A percentile compares a stretch with the other conserved stretches of the same genome.
phyloP scores from a whole-genome alignment of 1,140 invertebrate genomes.

The Colletes latitarsis region DNA sequence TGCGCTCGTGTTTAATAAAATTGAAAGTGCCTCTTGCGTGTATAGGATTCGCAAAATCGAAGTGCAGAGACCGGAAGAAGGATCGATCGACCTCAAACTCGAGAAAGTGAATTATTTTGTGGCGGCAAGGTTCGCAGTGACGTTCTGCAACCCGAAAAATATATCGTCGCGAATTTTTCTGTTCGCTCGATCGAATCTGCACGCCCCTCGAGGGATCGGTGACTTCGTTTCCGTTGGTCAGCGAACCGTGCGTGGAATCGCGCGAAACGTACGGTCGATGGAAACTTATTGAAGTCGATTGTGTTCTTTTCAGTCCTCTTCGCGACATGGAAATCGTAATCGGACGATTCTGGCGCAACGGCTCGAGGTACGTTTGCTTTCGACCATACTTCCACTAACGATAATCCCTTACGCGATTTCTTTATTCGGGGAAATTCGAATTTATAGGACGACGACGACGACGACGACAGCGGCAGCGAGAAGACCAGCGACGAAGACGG shows the following conservation, averaged over 20 bases:
- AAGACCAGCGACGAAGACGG: neutral
- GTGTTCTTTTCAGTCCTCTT: constrained; percentile 55
- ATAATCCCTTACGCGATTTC: neutral
- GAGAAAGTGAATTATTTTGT: no score
- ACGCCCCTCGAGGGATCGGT: neutral
- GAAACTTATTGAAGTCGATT: constrained; percentile 37
- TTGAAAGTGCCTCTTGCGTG: neutral
- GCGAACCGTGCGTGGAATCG: neutral
- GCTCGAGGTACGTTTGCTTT: constrained; percentile 41
- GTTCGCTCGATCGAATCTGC: neutral
- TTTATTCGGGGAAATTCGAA: neutral
- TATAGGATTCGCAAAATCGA: neutral
- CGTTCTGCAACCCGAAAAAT: no score
- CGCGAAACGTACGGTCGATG: neutral
- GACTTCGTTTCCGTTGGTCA: neutral
- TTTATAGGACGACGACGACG: constrained; percentile 12
- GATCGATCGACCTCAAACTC: no score
- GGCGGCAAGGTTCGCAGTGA: no score
- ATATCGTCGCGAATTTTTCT: neutral
- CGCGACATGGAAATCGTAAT: constrained; percentile 58
- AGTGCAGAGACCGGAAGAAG: no score
- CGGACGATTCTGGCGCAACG: constrained; percentile 64
- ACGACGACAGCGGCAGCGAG: no score
- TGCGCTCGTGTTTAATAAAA: neutral
- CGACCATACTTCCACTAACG: neutral